Evolutionary conservation across 2,113 vertebrate species (phyloP).

Genomic region (Dicrurus megarhynchus): DNA sequence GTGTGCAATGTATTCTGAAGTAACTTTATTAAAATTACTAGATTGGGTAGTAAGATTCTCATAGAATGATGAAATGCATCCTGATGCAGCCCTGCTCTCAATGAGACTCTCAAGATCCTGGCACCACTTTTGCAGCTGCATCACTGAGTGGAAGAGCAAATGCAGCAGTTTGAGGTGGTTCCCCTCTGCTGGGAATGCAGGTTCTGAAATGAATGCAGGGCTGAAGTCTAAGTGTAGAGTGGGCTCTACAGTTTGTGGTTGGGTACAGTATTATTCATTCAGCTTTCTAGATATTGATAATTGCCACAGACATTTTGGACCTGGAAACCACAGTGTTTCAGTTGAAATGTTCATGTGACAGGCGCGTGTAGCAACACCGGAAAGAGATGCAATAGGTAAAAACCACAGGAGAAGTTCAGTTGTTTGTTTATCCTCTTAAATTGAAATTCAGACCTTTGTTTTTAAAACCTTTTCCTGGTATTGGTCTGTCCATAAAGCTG

Average conservation of each 20-base stretch:
- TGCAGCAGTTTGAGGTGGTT: background rate
- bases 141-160: background rate
- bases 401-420: conserved; percentile 28
- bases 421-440: conserved; percentile 31
- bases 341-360: background rate
- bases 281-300: conserved; percentile 47
- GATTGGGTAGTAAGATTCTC: background rate
- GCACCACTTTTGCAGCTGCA: background rate
- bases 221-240: background rate
- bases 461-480: conserved; percentile 5
- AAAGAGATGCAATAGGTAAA: conserved; percentile 49
- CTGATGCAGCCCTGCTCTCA: background rate
- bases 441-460: conserved; percentile 2
- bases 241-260: background rate
- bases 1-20: background rate
- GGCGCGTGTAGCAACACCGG: background rate
- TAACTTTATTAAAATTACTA: background rate
- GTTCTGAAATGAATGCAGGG: conserved; percentile 9
- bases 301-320: background rate
- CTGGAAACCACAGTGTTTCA: conserved; percentile 21
- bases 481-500: background rate
- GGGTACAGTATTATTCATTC: background rate
- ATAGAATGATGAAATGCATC: background rate
- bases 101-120: background rate
- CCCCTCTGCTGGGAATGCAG: background rate